A percentile compares a stretch with the other conserved stretches of the same genome.
Evolutionary conservation across 1,140 invertebrate species (phyloP).

Genomic region (Pseudachorutes palmiensis): DNA sequence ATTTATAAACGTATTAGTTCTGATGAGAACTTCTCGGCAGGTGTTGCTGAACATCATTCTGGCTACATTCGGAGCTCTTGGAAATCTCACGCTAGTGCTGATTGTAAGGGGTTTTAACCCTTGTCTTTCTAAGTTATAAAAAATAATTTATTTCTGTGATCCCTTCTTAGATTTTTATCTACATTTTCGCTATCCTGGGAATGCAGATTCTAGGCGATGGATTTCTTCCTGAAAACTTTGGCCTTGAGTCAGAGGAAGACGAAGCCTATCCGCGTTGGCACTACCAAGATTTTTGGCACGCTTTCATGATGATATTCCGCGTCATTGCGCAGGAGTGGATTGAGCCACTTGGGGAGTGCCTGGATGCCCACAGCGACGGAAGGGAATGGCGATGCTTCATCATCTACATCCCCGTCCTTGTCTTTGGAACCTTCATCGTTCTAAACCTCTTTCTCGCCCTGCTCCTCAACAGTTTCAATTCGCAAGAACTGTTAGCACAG

Average conservation of each 20-base stretch:
- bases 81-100: constrained; percentile 80
- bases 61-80: constrained; percentile 78
- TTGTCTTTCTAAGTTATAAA: too few relatives aligned
- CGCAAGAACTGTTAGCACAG: constrained; percentile 79
- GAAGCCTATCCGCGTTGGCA: constrained; percentile 56
- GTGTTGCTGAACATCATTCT: constrained; percentile 84
- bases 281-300: constrained; percentile 86
- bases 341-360: not conserved
- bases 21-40: too few relatives aligned
- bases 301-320: constrained; percentile 87
- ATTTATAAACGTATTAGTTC: too few relatives aligned
- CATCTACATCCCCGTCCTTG: constrained; percentile 77
- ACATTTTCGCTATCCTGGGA: constrained; percentile 86
- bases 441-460: constrained; percentile 94
- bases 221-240: not conserved
- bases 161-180: constrained; percentile 91
- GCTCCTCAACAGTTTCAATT: constrained; percentile 94
- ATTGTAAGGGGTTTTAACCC: too few relatives aligned
- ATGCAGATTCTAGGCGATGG: constrained; percentile 81
- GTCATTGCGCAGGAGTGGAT: constrained; percentile 10
- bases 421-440: constrained; percentile 91
- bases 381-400: constrained; percentile 61
- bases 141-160: too few relatives aligned
- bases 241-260: not conserved
- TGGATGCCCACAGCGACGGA: too few relatives aligned